phyloP scores from a whole-genome alignment of 2,113 vertebrate genomes.

The Mohoua ochrocephala region DNA sequence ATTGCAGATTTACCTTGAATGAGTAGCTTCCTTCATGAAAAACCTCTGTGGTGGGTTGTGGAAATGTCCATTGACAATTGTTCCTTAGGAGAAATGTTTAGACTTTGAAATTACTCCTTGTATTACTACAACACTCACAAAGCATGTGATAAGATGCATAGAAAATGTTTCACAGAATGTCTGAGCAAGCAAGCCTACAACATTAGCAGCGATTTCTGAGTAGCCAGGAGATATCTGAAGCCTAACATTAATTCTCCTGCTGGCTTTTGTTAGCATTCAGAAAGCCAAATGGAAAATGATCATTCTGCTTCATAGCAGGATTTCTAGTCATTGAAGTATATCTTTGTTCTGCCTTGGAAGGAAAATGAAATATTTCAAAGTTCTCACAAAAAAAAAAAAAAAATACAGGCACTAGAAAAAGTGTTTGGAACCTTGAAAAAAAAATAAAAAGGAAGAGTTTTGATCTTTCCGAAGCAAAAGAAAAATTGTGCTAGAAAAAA shows the following conservation, averaged over 20 bases:
- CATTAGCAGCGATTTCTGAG: not conserved
- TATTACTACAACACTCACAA: conserved; percentile 18
- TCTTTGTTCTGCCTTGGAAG: conserved; percentile 57
- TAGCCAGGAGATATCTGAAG: conserved; percentile 45
- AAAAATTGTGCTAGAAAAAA: not conserved
- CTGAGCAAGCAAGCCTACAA: conserved; percentile 21
- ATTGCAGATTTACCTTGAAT: not conserved
- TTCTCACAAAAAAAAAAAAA: not conserved
- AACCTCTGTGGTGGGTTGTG: not conserved
- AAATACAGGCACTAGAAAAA: not conserved
- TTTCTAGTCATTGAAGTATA: conserved; percentile 57
- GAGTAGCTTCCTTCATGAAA: not conserved
- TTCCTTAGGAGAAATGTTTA: conserved; percentile 18
- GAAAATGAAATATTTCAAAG: conserved; percentile 57
- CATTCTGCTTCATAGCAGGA: conserved; percentile 50
- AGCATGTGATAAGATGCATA: conserved; percentile 2
- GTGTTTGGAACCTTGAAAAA: not conserved
- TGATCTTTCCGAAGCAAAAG: conserved; percentile 15
- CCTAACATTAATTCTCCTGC: conserved; percentile 36
- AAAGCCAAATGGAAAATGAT: conserved; percentile 54
- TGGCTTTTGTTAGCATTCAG: conserved; percentile 59
- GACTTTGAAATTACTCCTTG: conserved; percentile 35
- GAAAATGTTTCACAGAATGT: not conserved
- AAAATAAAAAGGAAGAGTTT: not conserved
- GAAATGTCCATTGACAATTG: conserved; percentile 17